Base-by-base conservation (phyloP, 1,140 invertebrate genomes). In the Drepana arcuata region DNA sequence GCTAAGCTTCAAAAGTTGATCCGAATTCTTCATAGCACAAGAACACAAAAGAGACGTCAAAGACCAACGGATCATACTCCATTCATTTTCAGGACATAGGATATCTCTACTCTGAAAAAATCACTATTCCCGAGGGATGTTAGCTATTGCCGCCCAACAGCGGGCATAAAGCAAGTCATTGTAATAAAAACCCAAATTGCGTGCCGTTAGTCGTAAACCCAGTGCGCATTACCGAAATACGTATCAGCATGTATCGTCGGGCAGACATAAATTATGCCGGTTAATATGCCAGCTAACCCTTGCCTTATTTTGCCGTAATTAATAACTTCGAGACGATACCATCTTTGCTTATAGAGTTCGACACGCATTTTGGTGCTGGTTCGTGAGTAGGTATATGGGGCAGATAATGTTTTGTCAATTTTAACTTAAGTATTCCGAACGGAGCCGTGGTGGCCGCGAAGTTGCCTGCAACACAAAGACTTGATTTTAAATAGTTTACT, bases 231-330 rank as follows among this genome's bases (percentile, higher is more conserved):
- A 47, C 48, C 47, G 28, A 50, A 50, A 50, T 49, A 59, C 49
- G 45, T 54, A 50, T 48, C 48, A 54, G 48, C 60, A 59, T 48
- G 52, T 56, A 56, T 52, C 37, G 48, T 48, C 32, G 41, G 43
- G 42, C 32, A 32, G 25, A 34, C 42, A 54, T 60, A 60, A 60
- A 55, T 60, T 48, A 59, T 42, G 41, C 44, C 43, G 38, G 43
- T 58, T 58, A 58, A 60, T 56, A 60, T 48, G 48, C 36, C 39
- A 44, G n/a, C n/a, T n/a, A 64, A 64, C 56, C 56, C 60, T 59
- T 59, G 47, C 45, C 51, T 39, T 29, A 10, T 48, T 62, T 54
- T 40, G 42, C 38, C 44, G 48, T 59, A 64, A 64, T 64, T 64
- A 64, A 64, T 64, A 64, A 59, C 51, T 36, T 41, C 42, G 37